Conservation (phyloP, 2,113 vertebrate species). For the Mustelus asterias region DNA sequence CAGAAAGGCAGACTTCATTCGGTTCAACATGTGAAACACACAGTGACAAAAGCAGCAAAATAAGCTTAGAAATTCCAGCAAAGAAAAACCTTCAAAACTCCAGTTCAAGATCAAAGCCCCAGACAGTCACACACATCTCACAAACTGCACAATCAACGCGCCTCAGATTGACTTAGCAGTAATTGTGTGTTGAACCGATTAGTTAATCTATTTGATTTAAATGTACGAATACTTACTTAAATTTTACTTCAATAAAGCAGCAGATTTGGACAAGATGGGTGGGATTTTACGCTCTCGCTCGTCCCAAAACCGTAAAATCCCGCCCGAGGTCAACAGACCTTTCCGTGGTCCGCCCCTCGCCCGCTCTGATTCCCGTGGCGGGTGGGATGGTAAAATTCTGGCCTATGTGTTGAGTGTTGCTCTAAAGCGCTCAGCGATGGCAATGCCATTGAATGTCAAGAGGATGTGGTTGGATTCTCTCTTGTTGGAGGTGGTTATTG, state of each 20-base stretch:
- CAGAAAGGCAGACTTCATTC: slow-evolving; percentile 47
- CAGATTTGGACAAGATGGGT: neutral
- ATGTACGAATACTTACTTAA: neutral
- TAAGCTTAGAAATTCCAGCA: slow-evolving; percentile 51
- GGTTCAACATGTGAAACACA: slow-evolving; percentile 48
- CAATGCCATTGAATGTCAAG: too few relatives aligned
- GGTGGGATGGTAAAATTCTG: too few relatives aligned
- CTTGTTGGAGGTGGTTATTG: too few relatives aligned
- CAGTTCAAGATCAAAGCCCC: slow-evolving; percentile 42
- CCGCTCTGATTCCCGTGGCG: too few relatives aligned
- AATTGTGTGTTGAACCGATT: neutral
- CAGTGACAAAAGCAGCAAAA: slow-evolving; percentile 51
- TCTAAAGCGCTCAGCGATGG: too few relatives aligned
- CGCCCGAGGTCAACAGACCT: too few relatives aligned
- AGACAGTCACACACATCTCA: slow-evolving; percentile 24
- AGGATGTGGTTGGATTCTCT: too few relatives aligned
- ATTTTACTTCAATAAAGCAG: neutral
- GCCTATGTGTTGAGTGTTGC: too few relatives aligned
- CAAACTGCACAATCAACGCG: neutral
- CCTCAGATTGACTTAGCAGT: too few relatives aligned
- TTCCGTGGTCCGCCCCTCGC: too few relatives aligned
- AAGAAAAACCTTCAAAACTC: slow-evolving; percentile 43
- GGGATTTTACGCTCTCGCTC: neutral
- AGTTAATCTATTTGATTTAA: neutral
- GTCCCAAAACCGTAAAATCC: too few relatives aligned